phyloP scores from a whole-genome alignment of 1,140 invertebrate species.

The Eriosoma lanigerum region DNA sequence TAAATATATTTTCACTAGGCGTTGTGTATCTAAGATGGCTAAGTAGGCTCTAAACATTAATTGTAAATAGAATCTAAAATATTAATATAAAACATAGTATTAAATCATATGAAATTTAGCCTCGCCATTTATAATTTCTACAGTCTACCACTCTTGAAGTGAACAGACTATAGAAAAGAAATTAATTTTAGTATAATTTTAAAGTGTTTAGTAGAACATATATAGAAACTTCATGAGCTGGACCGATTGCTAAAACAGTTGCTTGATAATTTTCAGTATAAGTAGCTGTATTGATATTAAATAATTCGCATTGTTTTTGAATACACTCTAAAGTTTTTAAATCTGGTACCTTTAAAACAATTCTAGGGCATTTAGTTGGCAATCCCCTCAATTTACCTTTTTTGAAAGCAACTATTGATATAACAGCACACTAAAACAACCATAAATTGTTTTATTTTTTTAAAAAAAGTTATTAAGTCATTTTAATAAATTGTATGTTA shows the following conservation, averaged over 20 bases:
- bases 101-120: too few species aligned
- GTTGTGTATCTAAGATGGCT: too few species aligned
- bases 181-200: constrained; percentile 27
- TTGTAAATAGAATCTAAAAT: too few species aligned
- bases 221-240: constrained; percentile 23
- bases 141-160: too few species aligned
- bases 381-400: constrained; percentile 1
- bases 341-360: constrained; percentile 34
- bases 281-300: constrained; percentile 9
- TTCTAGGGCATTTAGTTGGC: constrained; percentile 30
- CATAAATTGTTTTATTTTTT: neutral
- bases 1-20: too few species aligned
- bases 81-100: too few species aligned
- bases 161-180: neutral
- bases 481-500: constrained; percentile 45
- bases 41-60: too few species aligned
- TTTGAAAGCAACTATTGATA: constrained; percentile 12
- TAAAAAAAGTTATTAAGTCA: neutral
- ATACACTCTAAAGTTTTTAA: constrained; percentile 17
- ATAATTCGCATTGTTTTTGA: constrained; percentile 26
- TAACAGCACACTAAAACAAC: constrained; percentile 43
- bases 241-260: constrained; percentile 1
- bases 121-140: too few species aligned
- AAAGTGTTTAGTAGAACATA: constrained; percentile 9
- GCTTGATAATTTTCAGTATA: constrained; percentile 28